Percentiles rank a stretch among this genome's conserved stretches.
phyloP scores from a whole-genome alignment of 2,888 invertebrate genomes.

The Emesis furor region DNA sequence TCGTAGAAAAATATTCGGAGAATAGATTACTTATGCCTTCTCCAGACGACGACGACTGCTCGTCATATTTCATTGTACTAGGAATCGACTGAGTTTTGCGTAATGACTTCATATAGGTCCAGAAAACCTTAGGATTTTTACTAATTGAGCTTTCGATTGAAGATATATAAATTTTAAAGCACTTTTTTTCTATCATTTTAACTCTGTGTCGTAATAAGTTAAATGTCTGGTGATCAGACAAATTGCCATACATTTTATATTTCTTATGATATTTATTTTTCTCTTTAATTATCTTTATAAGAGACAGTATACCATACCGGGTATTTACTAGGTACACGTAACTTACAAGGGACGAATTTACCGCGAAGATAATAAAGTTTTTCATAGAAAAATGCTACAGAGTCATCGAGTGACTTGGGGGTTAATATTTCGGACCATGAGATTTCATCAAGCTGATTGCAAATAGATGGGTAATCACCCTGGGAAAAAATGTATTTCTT shows the following conservation, averaged over 20 bases:
- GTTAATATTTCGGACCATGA: neutral
- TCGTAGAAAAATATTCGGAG: neutral
- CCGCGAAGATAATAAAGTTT: too few relatives aligned
- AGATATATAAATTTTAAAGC: neutral
- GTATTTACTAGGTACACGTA: neutral
- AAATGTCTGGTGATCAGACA: neutral
- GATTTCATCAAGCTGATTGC: neutral
- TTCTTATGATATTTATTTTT: neutral
- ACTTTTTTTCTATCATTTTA: neutral
- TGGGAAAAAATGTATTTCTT: neutral
- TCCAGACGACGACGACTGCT: neutral
- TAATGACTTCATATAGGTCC: neutral
- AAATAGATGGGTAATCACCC: neutral
- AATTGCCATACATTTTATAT: slow-evolving; percentile 7
- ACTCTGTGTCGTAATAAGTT: slow-evolving; percentile 2
- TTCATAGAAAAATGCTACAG: neutral
- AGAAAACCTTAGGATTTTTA: neutral
- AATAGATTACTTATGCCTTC: neutral
- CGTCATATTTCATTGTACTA: neutral
- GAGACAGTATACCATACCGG: neutral
- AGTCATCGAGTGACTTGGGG: neutral
- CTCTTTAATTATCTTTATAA: slow-evolving; percentile 1
- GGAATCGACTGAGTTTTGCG: neutral
- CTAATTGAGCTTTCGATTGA: too few relatives aligned
- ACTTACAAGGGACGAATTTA: too few relatives aligned